Conservation (phyloP, 1,140 invertebrate genomes). For the Fopius arisanus region DNA sequence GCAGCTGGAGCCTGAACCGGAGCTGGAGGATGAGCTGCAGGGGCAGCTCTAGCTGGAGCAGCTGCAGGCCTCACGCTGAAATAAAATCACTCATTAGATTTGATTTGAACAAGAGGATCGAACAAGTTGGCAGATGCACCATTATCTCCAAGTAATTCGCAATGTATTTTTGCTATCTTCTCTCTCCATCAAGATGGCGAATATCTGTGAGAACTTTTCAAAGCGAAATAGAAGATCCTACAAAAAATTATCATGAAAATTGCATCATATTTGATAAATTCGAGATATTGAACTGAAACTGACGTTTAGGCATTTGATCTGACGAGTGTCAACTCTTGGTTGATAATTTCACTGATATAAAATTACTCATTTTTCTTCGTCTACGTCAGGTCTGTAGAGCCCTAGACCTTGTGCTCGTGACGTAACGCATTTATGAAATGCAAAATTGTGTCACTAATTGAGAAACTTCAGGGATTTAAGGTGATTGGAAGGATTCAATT, state of each 20-base stretch:
- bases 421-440: constrained; percentile 29
- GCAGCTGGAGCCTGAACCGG: constrained; percentile 58
- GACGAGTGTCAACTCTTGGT: no score
- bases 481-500: constrained; percentile 4
- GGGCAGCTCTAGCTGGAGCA: constrained; percentile 60
- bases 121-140: no score
- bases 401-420: constrained; percentile 33
- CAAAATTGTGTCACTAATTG: not conserved
- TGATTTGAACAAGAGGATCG: not conserved
- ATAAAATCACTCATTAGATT: constrained; percentile 27
- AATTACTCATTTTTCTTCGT: constrained; percentile 14
- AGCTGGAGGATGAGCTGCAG: constrained; percentile 62
- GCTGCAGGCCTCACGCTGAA: constrained; percentile 53
- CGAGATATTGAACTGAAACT: no score
- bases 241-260: not conserved
- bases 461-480: constrained; percentile 9
- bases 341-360: no score
- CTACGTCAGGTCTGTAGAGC: constrained; percentile 17
- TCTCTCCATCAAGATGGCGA: no score
- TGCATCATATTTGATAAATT: no score
- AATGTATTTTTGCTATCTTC: no score
- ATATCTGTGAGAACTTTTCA: no score
- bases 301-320: no score
- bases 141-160: no score
- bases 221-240: no score